phyloP scores from a whole-genome alignment of 2,113 vertebrate species.

The Perognathus longimembris region DNA sequence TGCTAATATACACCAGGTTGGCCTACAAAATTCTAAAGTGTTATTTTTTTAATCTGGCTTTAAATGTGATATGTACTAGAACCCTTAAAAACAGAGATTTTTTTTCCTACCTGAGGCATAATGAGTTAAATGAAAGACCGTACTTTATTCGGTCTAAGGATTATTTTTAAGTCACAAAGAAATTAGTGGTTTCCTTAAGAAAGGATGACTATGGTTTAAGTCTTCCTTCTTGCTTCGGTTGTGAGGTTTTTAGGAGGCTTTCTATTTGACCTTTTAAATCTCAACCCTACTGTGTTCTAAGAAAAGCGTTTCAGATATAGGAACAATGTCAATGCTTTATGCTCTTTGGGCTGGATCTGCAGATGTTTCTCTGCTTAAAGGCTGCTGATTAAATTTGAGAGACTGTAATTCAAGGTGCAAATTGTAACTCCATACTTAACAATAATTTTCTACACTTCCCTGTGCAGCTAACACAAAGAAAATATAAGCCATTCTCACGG shows the following conservation, averaged over 20 bases:
- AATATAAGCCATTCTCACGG: constrained; percentile 41
- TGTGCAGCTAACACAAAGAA: constrained; percentile 51
- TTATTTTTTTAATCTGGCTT: constrained; percentile 68
- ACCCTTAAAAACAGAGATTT: constrained; percentile 58
- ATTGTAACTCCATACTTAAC: constrained; percentile 33
- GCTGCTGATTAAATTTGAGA: constrained; percentile 41
- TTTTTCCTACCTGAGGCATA: constrained; percentile 52
- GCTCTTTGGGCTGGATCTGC: constrained; percentile 57
- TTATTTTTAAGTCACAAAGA: constrained; percentile 68
- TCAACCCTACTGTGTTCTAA: constrained; percentile 72
- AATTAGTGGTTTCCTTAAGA: constrained; percentile 67
- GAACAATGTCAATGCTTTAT: constrained; percentile 70
- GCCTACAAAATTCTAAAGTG: constrained; percentile 48
- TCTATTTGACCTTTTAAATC: constrained; percentile 79
- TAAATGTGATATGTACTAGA: constrained; percentile 41
- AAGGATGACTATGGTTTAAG: constrained; percentile 71
- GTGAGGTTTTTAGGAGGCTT: constrained; percentile 77
- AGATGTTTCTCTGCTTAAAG: constrained; percentile 60
- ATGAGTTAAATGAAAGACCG: constrained; percentile 60
- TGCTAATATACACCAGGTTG: constrained; percentile 60
- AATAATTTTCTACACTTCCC: constrained; percentile 51
- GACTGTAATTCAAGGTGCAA: constrained; percentile 65
- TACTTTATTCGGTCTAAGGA: constrained; percentile 61
- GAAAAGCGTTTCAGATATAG: constrained; percentile 70
- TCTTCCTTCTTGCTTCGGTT: constrained; percentile 76